A percentile compares a stretch with the other conserved stretches of the same genome.
These are phyloP conservation scores for Cyaniris semiargus DNA, from an alignment of 2,888 invertebrate genomes.

Conservation along the genomic window DNA sequence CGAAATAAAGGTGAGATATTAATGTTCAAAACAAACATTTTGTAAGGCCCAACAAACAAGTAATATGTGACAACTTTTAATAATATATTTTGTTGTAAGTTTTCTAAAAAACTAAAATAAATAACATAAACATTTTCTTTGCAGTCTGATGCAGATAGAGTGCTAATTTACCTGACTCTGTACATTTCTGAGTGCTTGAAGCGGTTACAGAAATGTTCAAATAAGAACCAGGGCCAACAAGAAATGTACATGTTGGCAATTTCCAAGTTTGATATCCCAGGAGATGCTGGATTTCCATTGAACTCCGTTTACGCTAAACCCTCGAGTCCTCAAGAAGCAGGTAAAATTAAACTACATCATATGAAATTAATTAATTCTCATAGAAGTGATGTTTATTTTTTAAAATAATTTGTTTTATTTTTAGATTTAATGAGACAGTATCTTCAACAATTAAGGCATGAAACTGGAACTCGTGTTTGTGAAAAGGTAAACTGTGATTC, in stretches of 20 bases:
- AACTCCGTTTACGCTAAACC: conserved; percentile 98
- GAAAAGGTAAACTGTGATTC: conserved; percentile 84
- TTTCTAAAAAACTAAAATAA: neutral
- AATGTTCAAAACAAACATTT: neutral
- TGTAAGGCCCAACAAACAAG: neutral
- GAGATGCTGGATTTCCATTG: conserved; percentile 95
- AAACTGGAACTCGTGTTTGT: conserved; percentile 94
- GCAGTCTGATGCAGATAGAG: conserved; percentile 97
- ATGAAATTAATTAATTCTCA: neutral
- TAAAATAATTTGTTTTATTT: conserved; percentile 48
- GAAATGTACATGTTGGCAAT: conserved; percentile 98
- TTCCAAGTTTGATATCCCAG: conserved; percentile 97
- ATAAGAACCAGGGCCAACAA: conserved; percentile 92
- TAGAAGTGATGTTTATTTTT: neutral
- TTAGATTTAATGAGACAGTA: conserved; percentile 95
- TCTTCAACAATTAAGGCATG: conserved; percentile 96
- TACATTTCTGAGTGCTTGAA: conserved; percentile 99
- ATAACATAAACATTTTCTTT: conserved; percentile 22
- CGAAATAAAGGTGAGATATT: conserved; percentile 92
- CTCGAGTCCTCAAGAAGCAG: conserved; percentile 87
- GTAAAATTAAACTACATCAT: conserved; percentile 60
- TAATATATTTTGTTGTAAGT: neutral
- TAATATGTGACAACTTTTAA: neutral
- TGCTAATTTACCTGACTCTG: conserved; percentile 97
- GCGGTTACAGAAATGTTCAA: conserved; percentile 93